Evolutionary conservation across 23 tunicate species (phyloP), one percentile per base, ranked within the genome.

Genomic region (Oikopleura vanhoeffeni): DNA sequence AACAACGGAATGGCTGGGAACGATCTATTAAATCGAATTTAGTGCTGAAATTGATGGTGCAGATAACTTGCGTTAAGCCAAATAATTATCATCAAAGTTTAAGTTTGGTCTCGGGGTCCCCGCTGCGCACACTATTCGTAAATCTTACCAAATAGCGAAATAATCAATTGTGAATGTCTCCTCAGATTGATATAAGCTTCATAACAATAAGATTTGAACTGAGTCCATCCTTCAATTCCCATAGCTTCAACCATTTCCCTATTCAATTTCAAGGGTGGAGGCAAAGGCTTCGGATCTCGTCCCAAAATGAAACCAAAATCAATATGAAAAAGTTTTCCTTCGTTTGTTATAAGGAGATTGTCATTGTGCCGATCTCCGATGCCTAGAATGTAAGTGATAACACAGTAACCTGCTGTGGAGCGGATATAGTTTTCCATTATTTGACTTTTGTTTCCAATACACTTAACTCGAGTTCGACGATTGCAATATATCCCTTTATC

Each of bases 191-290:
- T 87, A 71, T 89, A 93, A 24, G 98, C 92, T 0, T 90, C 88
- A 89, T 93, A 90, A 79, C 94, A 93, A 86, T 93, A 88, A 67
- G 89, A 89, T 36, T 94, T 92, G 84, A 93, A 93, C 83, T 93
- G 94, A 39, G 88, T 76, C 40, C 39, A 39, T 35, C 27, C 40
- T 85, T 1, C 88, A 87, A 91, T 94, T 87, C 98, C 98, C 98
- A 93, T 93, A 4, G 90, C 94, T 75, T 93, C 98, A 39, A 93
- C 91, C 98, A 93, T 93, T 76, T 93, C 98, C 76, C 86, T 93
- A 87, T 90, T 93, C n/a, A 93, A 85, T 71, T 90, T 93, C 98
- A 93, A 88, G 40, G 94, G 98, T 0, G 98, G 98, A 40, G 94
- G 98, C 18, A 93, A 84, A 0, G 94, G 98, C 58, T 93, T 93